phyloP scores from a whole-genome alignment of 2,113 vertebrate species.

The Ciconia stormi region DNA sequence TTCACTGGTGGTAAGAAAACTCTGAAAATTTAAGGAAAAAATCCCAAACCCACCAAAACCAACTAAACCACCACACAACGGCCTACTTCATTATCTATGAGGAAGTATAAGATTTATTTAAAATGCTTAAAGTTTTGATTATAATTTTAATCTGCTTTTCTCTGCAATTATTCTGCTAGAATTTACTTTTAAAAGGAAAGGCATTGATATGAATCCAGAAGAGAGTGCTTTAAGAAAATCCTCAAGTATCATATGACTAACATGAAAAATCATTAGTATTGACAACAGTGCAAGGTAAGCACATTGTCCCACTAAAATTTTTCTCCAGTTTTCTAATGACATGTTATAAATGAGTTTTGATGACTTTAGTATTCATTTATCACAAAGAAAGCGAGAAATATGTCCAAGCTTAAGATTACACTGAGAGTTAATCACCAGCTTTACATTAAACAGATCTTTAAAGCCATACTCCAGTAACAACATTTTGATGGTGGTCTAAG shows the following conservation, averaged over 20 bases:
- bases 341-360: not conserved
- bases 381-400: not conserved
- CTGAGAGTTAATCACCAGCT: not conserved
- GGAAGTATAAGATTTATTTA: not conserved
- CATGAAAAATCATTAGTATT: not conserved
- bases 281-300: not conserved
- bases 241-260: not conserved
- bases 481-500: not conserved
- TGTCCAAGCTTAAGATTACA: not conserved
- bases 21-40: not conserved
- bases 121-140: not conserved
- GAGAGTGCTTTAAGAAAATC: not conserved
- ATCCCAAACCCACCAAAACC: not conserved
- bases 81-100: not conserved
- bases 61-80: not conserved
- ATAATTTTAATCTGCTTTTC: not conserved
- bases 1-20: not conserved
- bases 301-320: not conserved
- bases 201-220: not conserved
- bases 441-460: not conserved
- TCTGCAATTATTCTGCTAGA: not conserved
- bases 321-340: not conserved
- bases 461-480: not conserved
- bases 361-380: not conserved
- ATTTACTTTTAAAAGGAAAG: not conserved